phyloP scores from a whole-genome alignment of 1,140 invertebrate genomes.

The Steinernema feltiae region DNA sequence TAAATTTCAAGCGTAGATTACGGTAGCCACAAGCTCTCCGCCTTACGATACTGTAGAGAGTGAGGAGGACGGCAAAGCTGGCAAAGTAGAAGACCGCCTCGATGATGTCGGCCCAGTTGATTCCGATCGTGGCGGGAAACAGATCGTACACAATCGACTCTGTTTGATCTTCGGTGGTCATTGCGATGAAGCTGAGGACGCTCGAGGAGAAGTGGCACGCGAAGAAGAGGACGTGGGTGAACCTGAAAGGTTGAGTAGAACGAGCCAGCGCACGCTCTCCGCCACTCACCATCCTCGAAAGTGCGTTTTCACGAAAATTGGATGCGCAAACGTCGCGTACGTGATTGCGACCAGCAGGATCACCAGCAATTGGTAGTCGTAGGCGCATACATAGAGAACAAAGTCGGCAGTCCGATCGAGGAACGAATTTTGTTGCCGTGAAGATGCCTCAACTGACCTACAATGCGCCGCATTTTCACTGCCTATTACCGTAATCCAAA shows the following conservation, averaged over 20 bases:
- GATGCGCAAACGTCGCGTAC: neutral
- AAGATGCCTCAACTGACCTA: too few species aligned
- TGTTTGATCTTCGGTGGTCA: neutral
- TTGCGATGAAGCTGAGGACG: neutral
- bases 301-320: neutral
- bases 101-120: neutral
- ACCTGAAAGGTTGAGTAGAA: neutral
- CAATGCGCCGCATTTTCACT: neutral
- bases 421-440: neutral
- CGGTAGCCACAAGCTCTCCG: too few species aligned
- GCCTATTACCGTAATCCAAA: neutral
- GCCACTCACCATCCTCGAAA: neutral
- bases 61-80: neutral
- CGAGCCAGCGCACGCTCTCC: neutral
- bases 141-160: neutral
- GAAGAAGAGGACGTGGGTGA: neutral
- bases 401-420: neutral
- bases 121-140: neutral
- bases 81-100: neutral
- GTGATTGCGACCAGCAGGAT: conserved; percentile 1
- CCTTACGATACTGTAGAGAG: neutral
- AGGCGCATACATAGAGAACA: neutral
- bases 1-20: neutral
- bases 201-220: neutral
- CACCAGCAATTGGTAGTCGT: neutral